These are phyloP conservation scores for Penelope pileata DNA, from an alignment of 2,113 vertebrate genomes.

Conservation along the genomic window DNA sequence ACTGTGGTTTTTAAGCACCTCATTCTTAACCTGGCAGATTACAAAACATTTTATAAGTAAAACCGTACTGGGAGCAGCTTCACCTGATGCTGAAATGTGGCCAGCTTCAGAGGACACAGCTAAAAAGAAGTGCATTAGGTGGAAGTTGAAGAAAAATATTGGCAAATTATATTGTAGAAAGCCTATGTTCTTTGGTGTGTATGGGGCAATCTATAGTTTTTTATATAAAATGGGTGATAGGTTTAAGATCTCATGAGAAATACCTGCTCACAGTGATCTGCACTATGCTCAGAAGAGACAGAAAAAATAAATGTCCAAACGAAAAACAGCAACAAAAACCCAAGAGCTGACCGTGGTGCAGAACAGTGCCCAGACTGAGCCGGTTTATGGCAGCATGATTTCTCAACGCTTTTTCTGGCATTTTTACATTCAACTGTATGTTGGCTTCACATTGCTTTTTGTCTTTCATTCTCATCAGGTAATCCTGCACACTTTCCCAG, in stretches of 20 bases:
- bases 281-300: background rate
- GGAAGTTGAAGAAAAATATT: background rate
- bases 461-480: background rate
- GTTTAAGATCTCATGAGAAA: background rate
- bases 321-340: background rate
- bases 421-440: conserved; percentile 9
- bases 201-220: background rate
- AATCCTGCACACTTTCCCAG: background rate
- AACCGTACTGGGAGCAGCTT: background rate
- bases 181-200: background rate
- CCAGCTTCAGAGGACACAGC: background rate
- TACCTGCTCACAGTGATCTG: background rate
- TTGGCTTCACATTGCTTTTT: conserved; percentile 12
- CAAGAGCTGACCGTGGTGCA: background rate
- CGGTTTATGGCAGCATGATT: background rate
- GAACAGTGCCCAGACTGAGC: background rate
- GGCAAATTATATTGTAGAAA: background rate
- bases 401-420: background rate
- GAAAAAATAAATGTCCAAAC: background rate
- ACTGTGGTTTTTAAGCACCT: background rate
- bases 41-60: background rate
- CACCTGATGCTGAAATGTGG: conserved; percentile 4
- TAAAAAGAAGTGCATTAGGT: background rate
- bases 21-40: background rate
- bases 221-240: background rate